phyloP scores from a whole-genome alignment of 2,797 vertebrate species.

The Hyperoplus lanceolatus region DNA sequence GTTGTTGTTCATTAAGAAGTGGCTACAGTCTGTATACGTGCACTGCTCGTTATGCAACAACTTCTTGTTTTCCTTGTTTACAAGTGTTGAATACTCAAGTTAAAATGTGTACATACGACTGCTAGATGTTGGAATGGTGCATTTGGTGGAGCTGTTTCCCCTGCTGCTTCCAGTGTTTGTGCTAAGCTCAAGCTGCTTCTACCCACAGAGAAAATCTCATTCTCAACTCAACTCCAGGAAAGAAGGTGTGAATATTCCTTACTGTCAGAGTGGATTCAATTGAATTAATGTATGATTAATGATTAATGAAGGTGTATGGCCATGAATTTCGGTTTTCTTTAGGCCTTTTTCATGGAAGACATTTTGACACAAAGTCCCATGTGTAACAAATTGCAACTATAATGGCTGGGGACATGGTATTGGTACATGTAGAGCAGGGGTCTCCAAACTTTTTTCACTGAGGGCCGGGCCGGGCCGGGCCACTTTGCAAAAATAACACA shows the following conservation, averaged over 20 bases:
- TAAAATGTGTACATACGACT: neutral
- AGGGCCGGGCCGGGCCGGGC: no score
- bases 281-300: neutral
- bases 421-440: neutral
- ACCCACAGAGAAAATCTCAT: neutral
- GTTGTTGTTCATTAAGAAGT: constrained; percentile 5
- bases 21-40: neutral
- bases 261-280: neutral
- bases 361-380: constrained; percentile 11
- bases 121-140: neutral
- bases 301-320: neutral
- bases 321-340: neutral
- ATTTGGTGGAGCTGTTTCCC: neutral
- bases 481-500: no score
- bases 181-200: constrained; percentile 4
- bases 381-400: neutral
- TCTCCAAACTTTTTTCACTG: no score
- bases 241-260: neutral
- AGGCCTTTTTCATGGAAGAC: neutral
- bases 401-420: neutral
- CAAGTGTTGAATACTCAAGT: constrained; percentile 12
- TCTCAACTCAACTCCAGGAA: neutral
- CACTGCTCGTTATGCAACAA: neutral
- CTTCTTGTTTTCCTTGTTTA: constrained; percentile 11
- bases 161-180: constrained; percentile 1